Percentiles rank a stretch among this genome's conserved stretches.
phyloP scores from a whole-genome alignment of 2,113 vertebrate genomes.

The Mirza zaza region DNA sequence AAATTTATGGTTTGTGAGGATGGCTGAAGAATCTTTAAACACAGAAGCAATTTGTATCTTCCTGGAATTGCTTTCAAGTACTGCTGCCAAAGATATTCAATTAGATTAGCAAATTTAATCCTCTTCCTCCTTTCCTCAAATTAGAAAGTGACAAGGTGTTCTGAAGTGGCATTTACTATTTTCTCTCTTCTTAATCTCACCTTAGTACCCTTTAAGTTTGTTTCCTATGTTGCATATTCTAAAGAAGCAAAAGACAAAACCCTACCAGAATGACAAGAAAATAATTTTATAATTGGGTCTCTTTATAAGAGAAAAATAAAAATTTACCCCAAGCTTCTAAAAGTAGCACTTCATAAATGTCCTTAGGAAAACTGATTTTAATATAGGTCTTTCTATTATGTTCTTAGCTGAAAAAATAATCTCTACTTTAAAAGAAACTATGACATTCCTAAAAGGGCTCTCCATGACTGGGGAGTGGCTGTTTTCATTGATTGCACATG shows the following conservation, averaged over 20 bases:
- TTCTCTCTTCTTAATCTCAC: background rate
- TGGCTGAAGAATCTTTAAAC: background rate
- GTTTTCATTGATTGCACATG: background rate
- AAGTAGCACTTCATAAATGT: background rate
- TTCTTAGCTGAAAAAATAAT: background rate
- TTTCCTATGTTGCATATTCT: background rate
- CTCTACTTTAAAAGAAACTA: background rate
- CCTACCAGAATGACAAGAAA: background rate
- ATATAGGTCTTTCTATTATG: background rate
- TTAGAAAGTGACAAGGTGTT: background rate
- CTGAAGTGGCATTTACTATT: background rate
- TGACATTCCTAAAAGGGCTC: background rate
- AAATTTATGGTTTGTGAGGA: background rate
- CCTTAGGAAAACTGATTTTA: background rate
- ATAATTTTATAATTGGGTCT: background rate
- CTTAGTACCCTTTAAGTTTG: background rate
- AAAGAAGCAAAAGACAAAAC: background rate
- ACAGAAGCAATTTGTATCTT: conserved; percentile 23
- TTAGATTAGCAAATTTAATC: conserved; percentile 58
- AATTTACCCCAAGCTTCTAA: background rate
- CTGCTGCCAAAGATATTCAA: conserved; percentile 17
- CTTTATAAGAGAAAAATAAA: background rate
- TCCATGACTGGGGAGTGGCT: background rate
- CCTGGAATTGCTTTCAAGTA: conserved; percentile 21
- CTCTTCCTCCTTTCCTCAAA: background rate